Evolutionary conservation across 2,113 vertebrate genomes (phyloP).

Genomic region (Hippolais icterina): DNA sequence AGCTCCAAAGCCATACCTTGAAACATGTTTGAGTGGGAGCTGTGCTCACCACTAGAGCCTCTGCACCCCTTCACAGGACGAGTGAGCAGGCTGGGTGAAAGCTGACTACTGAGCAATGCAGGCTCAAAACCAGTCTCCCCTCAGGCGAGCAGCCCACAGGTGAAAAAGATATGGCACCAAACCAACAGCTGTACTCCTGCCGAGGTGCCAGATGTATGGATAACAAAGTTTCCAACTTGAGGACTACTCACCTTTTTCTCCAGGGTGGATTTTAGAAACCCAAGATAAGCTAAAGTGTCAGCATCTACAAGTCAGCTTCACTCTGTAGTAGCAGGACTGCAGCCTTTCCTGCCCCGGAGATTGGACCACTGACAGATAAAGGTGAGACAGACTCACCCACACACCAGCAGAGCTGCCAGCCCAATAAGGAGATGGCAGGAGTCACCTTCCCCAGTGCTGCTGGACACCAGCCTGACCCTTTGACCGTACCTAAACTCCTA

Average conservation of each 20-base stretch:
- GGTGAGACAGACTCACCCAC: not conserved
- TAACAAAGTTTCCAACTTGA: not conserved
- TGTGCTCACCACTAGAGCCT: not conserved
- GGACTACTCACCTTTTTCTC: not conserved
- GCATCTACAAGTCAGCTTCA: not conserved
- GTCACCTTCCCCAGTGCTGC: not conserved
- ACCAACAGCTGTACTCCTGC: not conserved
- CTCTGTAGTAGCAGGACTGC: not conserved
- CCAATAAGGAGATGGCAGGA: not conserved
- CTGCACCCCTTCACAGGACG: rapidly evolving
- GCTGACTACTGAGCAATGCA: not conserved
- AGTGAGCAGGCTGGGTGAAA: not conserved
- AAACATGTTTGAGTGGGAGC: not conserved
- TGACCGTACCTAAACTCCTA: not conserved
- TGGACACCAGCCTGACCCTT: not conserved
- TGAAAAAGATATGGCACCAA: not conserved
- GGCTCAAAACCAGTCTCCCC: not conserved
- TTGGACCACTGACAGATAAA: not conserved
- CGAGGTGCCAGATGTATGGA: not conserved
- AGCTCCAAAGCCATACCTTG: not conserved
- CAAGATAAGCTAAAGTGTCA: not conserved
- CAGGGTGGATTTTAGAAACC: not conserved
- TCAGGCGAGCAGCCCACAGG: not conserved
- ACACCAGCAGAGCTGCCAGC: not conserved
- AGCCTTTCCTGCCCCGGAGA: not conserved